Conservation (phyloP, 2,113 vertebrate species). For the Mola mola region DNA sequence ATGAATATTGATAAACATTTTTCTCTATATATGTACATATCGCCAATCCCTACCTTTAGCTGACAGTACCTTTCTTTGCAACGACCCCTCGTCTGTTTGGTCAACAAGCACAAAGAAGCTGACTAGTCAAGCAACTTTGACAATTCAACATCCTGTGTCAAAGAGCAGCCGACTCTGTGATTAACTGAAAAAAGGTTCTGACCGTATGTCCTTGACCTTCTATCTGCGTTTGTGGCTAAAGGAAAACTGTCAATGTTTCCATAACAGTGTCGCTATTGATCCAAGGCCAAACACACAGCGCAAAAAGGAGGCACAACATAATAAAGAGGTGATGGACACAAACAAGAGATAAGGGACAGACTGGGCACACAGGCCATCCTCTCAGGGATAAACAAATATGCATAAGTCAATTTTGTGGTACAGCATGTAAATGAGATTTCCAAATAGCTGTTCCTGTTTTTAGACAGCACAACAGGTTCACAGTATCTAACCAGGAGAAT, state of each 20-base stretch:
- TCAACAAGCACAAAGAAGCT: conserved; percentile 15
- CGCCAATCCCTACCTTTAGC: conserved; percentile 12
- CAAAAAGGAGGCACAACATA: neutral
- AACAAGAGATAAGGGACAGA: conserved; percentile 19
- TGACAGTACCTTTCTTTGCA: neutral
- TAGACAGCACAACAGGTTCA: too few species aligned
- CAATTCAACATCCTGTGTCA: conserved; percentile 5
- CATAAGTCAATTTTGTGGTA: too few species aligned
- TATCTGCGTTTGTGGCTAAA: conserved; percentile 21
- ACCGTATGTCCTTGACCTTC: conserved; percentile 42
- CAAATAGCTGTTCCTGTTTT: too few species aligned
- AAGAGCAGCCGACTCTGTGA: conserved; percentile 16
- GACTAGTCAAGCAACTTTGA: conserved; percentile 12
- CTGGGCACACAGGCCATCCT: too few species aligned
- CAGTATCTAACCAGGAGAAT: too few species aligned
- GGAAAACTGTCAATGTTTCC: conserved; percentile 57
- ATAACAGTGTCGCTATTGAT: conserved; percentile 54
- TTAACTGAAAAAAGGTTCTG: conserved; percentile 16
- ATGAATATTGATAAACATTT: too few species aligned
- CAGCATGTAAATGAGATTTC: too few species aligned
- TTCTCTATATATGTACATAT: too few species aligned
- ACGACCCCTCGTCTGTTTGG: conserved; percentile 15
- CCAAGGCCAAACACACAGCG: conserved; percentile 41
- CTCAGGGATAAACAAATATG: too few species aligned
- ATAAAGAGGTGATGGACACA: conserved; percentile 2